Conservation (phyloP, 2,113 vertebrate genomes). For the Accipiter virgatus region DNA sequence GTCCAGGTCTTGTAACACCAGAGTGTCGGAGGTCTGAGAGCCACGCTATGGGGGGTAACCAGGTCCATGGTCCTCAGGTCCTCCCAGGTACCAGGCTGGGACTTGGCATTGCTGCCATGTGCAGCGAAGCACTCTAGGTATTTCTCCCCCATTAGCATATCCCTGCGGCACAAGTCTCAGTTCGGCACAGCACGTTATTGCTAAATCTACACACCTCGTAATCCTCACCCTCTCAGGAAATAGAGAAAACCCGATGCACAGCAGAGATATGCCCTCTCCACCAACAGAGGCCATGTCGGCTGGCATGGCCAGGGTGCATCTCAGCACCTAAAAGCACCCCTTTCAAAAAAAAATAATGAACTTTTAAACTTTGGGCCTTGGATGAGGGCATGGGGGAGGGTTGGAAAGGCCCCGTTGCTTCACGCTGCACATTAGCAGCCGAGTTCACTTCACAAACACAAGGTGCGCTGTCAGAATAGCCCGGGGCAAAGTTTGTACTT, state of each 20-base stretch:
- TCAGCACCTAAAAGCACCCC: not conserved
- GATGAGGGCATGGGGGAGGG: constrained; percentile 7
- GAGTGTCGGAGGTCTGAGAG: not conserved
- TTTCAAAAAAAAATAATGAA: not conserved
- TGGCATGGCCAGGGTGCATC: not conserved
- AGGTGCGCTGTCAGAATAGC: constrained; percentile 76
- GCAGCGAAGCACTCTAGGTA: not conserved
- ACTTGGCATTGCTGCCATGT: not conserved
- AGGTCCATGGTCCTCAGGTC: not conserved
- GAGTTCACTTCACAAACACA: constrained; percentile 76
- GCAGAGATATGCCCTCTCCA: not conserved
- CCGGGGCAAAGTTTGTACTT: constrained; percentile 83
- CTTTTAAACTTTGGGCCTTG: constrained; percentile 56
- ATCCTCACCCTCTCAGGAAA: not conserved
- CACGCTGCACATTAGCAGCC: constrained; percentile 36
- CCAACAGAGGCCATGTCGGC: not conserved
- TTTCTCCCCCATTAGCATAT: not conserved
- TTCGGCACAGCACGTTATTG: not conserved
- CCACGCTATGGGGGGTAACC: not conserved
- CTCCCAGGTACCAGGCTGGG: not conserved
- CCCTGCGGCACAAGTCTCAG: not conserved
- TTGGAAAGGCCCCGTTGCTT: constrained; percentile 50
- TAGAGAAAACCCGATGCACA: not conserved
- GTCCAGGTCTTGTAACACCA: not conserved
- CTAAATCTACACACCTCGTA: constrained; percentile 16